These are phyloP conservation scores for Aegotheles bennettii DNA, from an alignment of 2,113 vertebrate species.

Conservation along the genomic window DNA sequence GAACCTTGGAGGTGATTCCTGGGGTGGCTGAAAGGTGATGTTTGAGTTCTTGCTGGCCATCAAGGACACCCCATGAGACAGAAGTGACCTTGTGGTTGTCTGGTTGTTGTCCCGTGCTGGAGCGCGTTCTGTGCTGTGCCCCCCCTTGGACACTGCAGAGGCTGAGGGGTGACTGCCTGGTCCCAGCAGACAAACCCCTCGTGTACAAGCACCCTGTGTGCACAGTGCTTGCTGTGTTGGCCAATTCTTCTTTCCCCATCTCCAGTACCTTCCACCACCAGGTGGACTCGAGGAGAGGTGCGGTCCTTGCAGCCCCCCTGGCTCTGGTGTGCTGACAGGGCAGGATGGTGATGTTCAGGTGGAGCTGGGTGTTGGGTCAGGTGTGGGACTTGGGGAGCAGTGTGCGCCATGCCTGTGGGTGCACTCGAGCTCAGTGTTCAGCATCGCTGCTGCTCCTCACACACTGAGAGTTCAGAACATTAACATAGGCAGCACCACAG, in stretches of 20 bases:
- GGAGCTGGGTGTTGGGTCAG: background rate
- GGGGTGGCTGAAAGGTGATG: background rate
- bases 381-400: background rate
- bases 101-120: background rate
- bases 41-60: background rate
- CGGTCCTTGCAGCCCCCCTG: background rate
- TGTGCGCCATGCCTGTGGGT: background rate
- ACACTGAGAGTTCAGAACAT: background rate
- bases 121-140: background rate
- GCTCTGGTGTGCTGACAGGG: fast-evolving
- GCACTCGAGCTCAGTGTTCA: fast-evolving
- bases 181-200: background rate
- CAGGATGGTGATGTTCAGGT: fast-evolving
- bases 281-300: background rate
- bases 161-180: background rate
- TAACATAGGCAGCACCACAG: background rate
- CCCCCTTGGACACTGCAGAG: background rate
- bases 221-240: background rate
- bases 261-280: background rate
- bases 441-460: background rate
- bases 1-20: background rate
- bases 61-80: background rate
- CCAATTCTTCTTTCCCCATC: background rate
- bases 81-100: background rate
- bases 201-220: background rate